Evolutionary conservation across 2,888 invertebrate genomes (phyloP).

Genomic region (Cordilura impudica): DNA sequence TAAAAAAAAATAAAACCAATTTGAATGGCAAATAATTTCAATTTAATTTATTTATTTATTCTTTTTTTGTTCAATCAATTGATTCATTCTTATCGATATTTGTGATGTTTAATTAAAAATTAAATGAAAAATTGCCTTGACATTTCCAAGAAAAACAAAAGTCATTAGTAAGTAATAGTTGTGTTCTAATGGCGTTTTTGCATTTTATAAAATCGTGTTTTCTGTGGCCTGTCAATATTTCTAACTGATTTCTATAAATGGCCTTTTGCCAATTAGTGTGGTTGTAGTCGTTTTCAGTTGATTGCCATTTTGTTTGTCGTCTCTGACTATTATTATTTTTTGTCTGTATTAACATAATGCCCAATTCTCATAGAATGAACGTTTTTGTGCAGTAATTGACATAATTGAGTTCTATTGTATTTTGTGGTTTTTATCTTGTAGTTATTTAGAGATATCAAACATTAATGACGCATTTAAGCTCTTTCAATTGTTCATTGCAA

Average conservation of each 20-base stretch:
- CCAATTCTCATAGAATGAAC: background rate
- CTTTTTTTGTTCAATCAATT: background rate
- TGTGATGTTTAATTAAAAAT: constrained; percentile 1
- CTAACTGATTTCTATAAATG: background rate
- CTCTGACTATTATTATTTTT: background rate
- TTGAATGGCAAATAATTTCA: background rate
- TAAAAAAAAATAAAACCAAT: background rate
- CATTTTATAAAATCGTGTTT: background rate
- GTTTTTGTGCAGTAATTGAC: constrained; percentile 16
- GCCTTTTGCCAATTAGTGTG: constrained; percentile 7
- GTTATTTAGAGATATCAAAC: background rate
- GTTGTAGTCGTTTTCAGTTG: background rate
- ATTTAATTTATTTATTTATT: background rate
- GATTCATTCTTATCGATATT: background rate
- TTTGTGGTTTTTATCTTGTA: background rate
- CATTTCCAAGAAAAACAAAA: background rate
- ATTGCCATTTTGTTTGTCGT: background rate
- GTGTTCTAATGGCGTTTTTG: background rate
- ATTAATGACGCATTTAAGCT: background rate
- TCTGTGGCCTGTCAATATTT: background rate
- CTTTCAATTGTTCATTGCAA: background rate
- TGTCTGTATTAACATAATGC: background rate
- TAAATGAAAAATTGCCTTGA: too few relatives aligned
- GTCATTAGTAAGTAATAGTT: background rate
- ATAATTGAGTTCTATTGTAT: constrained; percentile 31